Evolutionary conservation across 2,113 vertebrate species (phyloP).

Genomic region (Anhinga anhinga): DNA sequence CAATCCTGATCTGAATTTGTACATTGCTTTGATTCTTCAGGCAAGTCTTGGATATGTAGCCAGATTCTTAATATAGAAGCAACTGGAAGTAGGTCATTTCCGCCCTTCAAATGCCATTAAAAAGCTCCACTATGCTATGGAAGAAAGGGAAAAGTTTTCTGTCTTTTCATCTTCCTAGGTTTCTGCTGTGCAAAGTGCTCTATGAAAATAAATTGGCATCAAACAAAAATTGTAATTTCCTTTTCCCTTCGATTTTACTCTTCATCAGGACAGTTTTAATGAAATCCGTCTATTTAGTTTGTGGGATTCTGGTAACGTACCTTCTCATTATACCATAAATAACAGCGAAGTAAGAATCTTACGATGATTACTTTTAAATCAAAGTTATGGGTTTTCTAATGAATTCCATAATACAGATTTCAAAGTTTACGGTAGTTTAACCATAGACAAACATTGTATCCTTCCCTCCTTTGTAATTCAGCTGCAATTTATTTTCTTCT

Average conservation of each 20-base stretch:
- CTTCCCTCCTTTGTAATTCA: conserved; percentile 43
- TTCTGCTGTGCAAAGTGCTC: not conserved
- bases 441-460: conserved; percentile 48
- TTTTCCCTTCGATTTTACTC: not conserved
- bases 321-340: conserved; percentile 30
- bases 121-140: not conserved
- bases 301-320: not conserved
- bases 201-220: conserved; percentile 46
- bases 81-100: conserved; percentile 58
- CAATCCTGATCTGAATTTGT: conserved; percentile 45
- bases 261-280: conserved; percentile 9
- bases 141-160: not conserved
- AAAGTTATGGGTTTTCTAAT: conserved; percentile 47
- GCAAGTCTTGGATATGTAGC: conserved; percentile 18
- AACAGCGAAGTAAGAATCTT: conserved; percentile 30
- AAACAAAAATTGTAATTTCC: conserved; percentile 28
- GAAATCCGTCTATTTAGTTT: conserved; percentile 17
- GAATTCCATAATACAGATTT: conserved; percentile 46
- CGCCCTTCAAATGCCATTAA: conserved; percentile 26
- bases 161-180: conserved; percentile 35
- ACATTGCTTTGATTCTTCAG: conserved; percentile 40
- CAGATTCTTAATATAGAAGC: conserved; percentile 52
- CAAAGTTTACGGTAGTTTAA: conserved; percentile 66
- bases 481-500: conserved; percentile 59
- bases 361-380: conserved; percentile 24